phyloP scores from a whole-genome alignment of 2,113 vertebrate species.

The Chitala chitala region DNA sequence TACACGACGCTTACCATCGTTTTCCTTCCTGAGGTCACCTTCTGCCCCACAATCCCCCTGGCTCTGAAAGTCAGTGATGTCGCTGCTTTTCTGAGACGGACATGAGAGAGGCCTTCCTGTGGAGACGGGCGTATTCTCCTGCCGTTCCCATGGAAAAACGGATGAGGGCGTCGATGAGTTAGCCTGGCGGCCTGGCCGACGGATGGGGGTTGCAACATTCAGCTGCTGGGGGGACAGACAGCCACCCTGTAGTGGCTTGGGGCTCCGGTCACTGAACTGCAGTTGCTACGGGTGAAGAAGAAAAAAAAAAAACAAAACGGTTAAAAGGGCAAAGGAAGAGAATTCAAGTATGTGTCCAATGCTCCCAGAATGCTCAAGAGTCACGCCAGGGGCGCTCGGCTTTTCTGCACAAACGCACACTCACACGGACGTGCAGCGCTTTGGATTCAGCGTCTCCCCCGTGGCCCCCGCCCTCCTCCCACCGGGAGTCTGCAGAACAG shows the following conservation, averaged over 20 bases:
- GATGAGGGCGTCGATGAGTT: constrained; percentile 49
- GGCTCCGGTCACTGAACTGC: constrained; percentile 51
- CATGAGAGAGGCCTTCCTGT: constrained; percentile 41
- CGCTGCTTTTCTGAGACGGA: constrained; percentile 36
- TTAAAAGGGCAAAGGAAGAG: neutral
- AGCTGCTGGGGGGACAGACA: constrained; percentile 45
- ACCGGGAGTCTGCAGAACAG: constrained; percentile 46
- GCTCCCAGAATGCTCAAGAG: no score
- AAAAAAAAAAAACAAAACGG: constrained; percentile 1
- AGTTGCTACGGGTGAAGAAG: constrained; percentile 47
- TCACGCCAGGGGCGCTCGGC: no score
- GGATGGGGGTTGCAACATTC: constrained; percentile 45
- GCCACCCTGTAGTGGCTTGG: constrained; percentile 22
- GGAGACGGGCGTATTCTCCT: constrained; percentile 40
- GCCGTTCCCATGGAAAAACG: constrained; percentile 68
- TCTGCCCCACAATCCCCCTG: constrained; percentile 36
- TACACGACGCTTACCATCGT: constrained; percentile 51
- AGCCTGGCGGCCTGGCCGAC: constrained; percentile 37
- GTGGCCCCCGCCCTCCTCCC: constrained; percentile 42
- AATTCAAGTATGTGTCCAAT: no score
- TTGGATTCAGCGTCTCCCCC: constrained; percentile 45
- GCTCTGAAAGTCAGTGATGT: constrained; percentile 31
- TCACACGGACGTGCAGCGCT: constrained; percentile 47
- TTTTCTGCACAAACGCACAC: no score
- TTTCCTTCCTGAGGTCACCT: constrained; percentile 42